Evolutionary conservation across 2,888 invertebrate species (phyloP), one percentile per base, ranked within the genome.

Genomic region (Rotaria macrura): DNA sequence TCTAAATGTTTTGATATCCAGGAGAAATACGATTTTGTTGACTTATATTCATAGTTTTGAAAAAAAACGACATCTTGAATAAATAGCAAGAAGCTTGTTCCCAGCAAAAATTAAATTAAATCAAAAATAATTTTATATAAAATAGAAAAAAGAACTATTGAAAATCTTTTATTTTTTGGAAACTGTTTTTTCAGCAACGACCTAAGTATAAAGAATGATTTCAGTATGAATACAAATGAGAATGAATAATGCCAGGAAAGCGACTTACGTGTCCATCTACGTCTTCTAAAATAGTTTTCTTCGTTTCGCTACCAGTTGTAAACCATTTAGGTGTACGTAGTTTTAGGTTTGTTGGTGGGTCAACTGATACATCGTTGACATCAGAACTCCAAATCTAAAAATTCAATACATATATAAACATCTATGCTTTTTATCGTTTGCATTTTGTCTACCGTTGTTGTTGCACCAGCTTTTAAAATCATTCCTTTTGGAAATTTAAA

Each of bases 321-420:
- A 79, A 79, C 79, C 79, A 79, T 79, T 79, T 79, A 43, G 17
- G 43, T 79, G 79, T 79, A 4, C 79, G 79, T 43, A 79, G n/a
- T 79, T 79, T 79, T 10, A 79, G n/a, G n/a, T 79, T 79, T 43
- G 43, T 43, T n/a, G 79, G 79, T 43, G 79, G 79, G 14, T 79
- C 79, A 79, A 43, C 43, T 4, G 79, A 12, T 25, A 79, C 43
- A 43, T 79, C 79, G 43, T 79, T 79, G 1, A 43, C 79, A 79
- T 79, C 79, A 2, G 40, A 43, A 79, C 79, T 79, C 79, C 79
- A 74, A 25, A 74, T 74, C 74, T 74, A 74, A 0, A 74, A 74
- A 2, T 34, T 2, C 38, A 6, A 34, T 23, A 9, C 12, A 74
- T 74, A 38, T 1, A 20, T 29, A 38, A 29, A 23, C 12, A 25